These are phyloP conservation scores for Popillia japonica DNA, from an alignment of 1,140 invertebrate species.

Conservation along the genomic window DNA sequence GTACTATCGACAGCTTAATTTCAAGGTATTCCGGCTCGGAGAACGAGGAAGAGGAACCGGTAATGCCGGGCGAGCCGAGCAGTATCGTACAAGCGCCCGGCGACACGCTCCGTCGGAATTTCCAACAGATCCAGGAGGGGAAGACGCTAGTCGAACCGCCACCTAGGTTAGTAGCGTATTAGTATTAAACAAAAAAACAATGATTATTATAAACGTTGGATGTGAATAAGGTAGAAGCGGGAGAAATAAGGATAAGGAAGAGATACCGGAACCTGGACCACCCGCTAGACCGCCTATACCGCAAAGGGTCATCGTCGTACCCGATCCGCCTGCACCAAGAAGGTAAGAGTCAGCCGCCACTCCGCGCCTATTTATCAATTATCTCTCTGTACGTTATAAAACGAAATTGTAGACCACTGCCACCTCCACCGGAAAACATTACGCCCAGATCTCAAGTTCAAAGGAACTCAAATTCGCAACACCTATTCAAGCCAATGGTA, in stretches of 20 bases:
- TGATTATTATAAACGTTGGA: neutral
- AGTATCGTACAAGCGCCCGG: constrained; percentile 89
- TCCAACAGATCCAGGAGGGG: constrained; percentile 96
- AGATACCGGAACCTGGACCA: constrained; percentile 80
- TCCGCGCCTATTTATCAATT: too few species aligned
- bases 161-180: constrained; percentile 51
- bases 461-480: constrained; percentile 77
- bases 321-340: constrained; percentile 65
- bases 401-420: constrained; percentile 56
- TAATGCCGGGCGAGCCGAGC: constrained; percentile 85
- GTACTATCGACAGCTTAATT: constrained; percentile 23
- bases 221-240: constrained; percentile 49
- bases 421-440: constrained; percentile 59
- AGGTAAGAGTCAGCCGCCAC: constrained; percentile 48
- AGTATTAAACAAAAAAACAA: too few species aligned
- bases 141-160: constrained; percentile 65
- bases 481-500: constrained; percentile 87
- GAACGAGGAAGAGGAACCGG: constrained; percentile 88
- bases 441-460: constrained; percentile 61
- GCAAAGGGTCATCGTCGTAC: constrained; percentile 85
- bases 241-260: constrained; percentile 56
- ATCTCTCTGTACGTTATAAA: too few species aligned
- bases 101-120: constrained; percentile 92
- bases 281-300: constrained; percentile 85
- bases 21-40: constrained; percentile 83